Evolutionary conservation across 2,113 vertebrate genomes (phyloP), one percentile per base, ranked within the genome.

Genomic region (Platysternon megacephalum): DNA sequence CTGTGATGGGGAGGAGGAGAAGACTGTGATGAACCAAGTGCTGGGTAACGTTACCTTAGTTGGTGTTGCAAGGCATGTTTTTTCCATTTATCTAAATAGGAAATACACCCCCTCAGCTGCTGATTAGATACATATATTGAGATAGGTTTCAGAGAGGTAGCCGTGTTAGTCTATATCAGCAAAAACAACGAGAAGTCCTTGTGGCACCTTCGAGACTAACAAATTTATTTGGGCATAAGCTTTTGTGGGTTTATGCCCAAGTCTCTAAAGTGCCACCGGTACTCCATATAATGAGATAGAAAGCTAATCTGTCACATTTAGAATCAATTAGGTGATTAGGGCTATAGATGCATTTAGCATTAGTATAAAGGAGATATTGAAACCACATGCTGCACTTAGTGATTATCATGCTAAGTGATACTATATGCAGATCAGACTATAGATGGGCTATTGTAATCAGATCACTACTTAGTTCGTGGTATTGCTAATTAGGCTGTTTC

Each of bases 221-320:
- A 52, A 7, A 52, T 52, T 19, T 52, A 21, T 52, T 52, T 52
- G 17, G 51, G 51, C 51, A 52, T 52, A 52, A 52, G 6, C 19
- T 21, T 21, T 52, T 7, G 17, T 7, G 17, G 51, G 51, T 17
- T 52, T 52, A 52, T 52, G 51, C 51, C 17, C 51, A 52, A 52
- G 17, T 52, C 17, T 52, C 51, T 52, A 52, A 52, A 17, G 19
- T 52, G 51, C 51, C 17, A 21, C 51, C 7, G 2, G 17, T 52
- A 52, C 51, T 52, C 51, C 51, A 52, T 9, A 97, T 97, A 97
- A 97, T 93, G 94, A 97, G 97, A 96, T 97, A 87, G 95, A 93
- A 95, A 95, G 93, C 95, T 97, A 97, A 98, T 97, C 96, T 96
- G 83, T 95, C 96, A 94, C 89, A 96, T 96, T 97, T 97, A 94